Base-by-base conservation (phyloP, 2,113 vertebrate genomes). In the Psammodynastes pulverulentus region DNA sequence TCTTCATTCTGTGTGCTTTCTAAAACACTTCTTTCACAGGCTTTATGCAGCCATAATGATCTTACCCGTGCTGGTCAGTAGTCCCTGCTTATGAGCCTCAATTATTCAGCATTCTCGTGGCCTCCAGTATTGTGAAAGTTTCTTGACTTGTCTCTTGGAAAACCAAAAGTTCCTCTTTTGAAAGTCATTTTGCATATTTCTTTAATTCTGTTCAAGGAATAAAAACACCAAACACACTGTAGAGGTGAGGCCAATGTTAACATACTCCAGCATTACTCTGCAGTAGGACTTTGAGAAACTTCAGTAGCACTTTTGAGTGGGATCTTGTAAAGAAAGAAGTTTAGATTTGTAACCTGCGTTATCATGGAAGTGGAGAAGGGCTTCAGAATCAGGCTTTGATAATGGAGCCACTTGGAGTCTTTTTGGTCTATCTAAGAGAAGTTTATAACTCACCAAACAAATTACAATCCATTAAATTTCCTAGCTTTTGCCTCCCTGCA, bases 101-200 rank as follows among this genome's bases (percentile, higher is more conserved):
- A 92, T 86, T 0, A 91, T 92, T 94, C 34, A 10, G 79, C 84
- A 89, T 84, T 86, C 53, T 86, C 86, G 79, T 67, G 53, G 88
- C 79, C 88, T 89, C 96, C 95, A 95, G 96, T 96, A 97, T 94
- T 43, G 94, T 95, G 93, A 94, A 93, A 95, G 94, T 94, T 62
- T 94, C 96, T 96, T 96, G 94, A 95, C 89, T 94, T 95, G 94
- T 79, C 90, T 88, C 1, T 96, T 88, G 96, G 89, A 95, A 92
- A 94, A 96, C 93, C 95, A 94, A 96, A 96, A 15, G 94, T 95
- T 97, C 95, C 67, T 97, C 98, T 43, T 97, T 96, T 95, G 95
- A 95, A 94, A 94, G 92, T 93, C 95, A 79, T 96, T 96, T 93
- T 85, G 97, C 91, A 4, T 79, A 93, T 94, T 93, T 96, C 96